Percentiles rank a stretch among this genome's conserved stretches.
These are phyloP conservation scores for Gisinianus flammeolus DNA, from an alignment of 2,888 invertebrate genomes.

Conservation along the genomic window DNA sequence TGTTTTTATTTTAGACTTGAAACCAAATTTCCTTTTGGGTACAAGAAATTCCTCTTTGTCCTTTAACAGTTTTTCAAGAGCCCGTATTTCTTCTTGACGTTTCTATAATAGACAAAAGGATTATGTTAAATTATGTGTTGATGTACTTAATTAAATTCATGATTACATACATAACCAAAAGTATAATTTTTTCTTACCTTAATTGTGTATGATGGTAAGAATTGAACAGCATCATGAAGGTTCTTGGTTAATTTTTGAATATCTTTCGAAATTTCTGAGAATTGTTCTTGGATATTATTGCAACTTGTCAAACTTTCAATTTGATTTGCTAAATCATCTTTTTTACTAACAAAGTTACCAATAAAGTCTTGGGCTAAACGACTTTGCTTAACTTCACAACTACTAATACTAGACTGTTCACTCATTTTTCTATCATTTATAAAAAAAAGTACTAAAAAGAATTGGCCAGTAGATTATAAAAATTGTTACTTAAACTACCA, in stretches of 20 bases:
- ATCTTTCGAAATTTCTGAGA: slow-evolving; percentile 72
- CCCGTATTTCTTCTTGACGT: slow-evolving; percentile 73
- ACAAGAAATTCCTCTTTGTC: slow-evolving; percentile 61
- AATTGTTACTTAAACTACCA: no score
- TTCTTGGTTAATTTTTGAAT: slow-evolving; percentile 78
- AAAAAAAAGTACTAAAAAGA: no score
- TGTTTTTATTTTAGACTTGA: slow-evolving; percentile 64
- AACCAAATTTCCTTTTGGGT: slow-evolving; percentile 87
- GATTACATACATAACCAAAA: background rate
- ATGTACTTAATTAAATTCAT: slow-evolving; percentile 1
- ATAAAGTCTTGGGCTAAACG: slow-evolving; percentile 54
- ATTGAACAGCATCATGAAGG: slow-evolving; percentile 78
- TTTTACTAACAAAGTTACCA: slow-evolving; percentile 47
- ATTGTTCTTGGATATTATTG: slow-evolving; percentile 63
- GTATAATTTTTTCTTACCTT: slow-evolving; percentile 60
- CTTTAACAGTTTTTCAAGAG: slow-evolving; percentile 71
- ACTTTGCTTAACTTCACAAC: slow-evolving; percentile 36
- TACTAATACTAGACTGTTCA: slow-evolving; percentile 35
- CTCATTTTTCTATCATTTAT: slow-evolving; percentile 35
- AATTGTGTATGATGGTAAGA: slow-evolving; percentile 79
- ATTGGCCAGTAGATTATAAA: no score
- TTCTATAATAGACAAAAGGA: slow-evolving; percentile 66
- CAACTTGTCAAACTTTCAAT: slow-evolving; percentile 53
- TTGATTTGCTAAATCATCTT: slow-evolving; percentile 67
- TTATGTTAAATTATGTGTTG: background rate